Evolutionary conservation across 2,797 vertebrate genomes (phyloP).

Genomic region (Spinibarbus caldwelli): DNA sequence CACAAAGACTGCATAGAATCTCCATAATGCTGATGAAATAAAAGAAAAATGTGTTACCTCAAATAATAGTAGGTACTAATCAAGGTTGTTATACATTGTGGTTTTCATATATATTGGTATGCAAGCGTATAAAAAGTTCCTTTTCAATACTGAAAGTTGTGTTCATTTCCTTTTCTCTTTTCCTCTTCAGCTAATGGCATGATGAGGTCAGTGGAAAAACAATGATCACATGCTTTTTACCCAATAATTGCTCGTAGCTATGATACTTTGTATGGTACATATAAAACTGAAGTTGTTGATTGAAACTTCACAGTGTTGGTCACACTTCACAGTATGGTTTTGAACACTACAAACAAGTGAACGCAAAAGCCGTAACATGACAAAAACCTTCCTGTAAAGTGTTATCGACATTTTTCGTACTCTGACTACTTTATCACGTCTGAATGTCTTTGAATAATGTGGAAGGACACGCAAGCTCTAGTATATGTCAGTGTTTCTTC

Average conservation of each 20-base stretch:
- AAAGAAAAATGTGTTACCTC: neutral
- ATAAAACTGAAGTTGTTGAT: neutral
- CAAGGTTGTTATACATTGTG: neutral
- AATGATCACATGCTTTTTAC: neutral
- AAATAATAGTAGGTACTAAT: neutral
- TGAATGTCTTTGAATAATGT: neutral
- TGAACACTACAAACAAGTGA: neutral
- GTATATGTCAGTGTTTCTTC: neutral
- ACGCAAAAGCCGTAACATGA: neutral
- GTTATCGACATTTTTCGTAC: neutral
- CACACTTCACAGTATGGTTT: neutral
- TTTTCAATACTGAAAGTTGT: neutral
- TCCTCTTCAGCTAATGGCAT: neutral
- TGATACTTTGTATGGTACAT: neutral
- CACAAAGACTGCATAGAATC: neutral
- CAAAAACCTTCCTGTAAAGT: neutral
- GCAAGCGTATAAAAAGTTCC: neutral
- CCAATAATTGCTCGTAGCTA: neutral
- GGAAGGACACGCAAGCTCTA: neutral
- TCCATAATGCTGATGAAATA: neutral
- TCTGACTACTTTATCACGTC: neutral
- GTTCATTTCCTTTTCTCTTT: neutral
- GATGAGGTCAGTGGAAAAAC: neutral
- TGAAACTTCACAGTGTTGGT: neutral
- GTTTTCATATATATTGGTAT: neutral